Evolutionary conservation across 2,113 vertebrate species (phyloP).

Genomic region (Nyctereutes procyonoides): DNA sequence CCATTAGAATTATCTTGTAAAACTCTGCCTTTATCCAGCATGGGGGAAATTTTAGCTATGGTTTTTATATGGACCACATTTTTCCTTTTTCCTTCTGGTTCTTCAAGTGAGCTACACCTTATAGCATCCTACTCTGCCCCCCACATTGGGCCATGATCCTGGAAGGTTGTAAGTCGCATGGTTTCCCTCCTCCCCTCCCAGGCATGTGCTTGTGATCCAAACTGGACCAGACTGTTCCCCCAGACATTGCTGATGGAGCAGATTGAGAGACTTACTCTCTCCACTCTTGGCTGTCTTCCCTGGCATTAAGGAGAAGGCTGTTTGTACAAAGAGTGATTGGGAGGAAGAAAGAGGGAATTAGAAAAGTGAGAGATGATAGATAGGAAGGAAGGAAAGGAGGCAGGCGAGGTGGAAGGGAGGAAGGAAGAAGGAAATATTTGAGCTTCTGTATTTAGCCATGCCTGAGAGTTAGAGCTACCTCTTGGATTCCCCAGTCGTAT

Average conservation of each 20-base stretch:
- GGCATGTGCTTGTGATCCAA: conserved; percentile 17
- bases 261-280: conserved; percentile 14
- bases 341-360: background rate
- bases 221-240: background rate
- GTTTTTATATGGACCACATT: background rate
- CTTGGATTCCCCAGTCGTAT: background rate
- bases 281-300: background rate
- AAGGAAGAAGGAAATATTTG: background rate
- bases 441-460: background rate
- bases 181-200: background rate
- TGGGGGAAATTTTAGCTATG: background rate
- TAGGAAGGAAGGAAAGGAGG: background rate
- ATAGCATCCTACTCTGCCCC: background rate
- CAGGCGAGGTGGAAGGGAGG: background rate
- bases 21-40: background rate
- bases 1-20: conserved; percentile 26
- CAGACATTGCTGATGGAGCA: conserved; percentile 8
- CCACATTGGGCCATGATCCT: background rate
- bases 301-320: conserved; percentile 7
- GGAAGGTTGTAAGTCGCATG: background rate
- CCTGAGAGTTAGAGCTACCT: background rate
- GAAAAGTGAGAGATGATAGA: background rate
- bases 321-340: conserved; percentile 9
- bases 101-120: background rate
- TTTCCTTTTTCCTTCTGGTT: background rate